A percentile compares a stretch with the other conserved stretches of the same genome.
Evolutionary conservation across 2,888 invertebrate genomes (phyloP).

Genomic region (Eugnorisma glareosa): DNA sequence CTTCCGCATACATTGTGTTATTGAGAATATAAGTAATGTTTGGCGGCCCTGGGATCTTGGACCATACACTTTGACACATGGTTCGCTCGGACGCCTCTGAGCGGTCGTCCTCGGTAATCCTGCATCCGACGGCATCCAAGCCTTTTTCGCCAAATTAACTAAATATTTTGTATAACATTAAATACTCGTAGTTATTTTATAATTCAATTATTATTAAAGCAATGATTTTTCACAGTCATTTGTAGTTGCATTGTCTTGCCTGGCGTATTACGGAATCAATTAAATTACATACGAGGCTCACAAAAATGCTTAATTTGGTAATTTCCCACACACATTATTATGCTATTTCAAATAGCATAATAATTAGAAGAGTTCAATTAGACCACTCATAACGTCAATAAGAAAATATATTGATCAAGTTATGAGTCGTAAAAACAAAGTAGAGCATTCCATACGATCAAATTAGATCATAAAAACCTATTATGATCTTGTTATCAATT

Average conservation of each 20-base stretch:
- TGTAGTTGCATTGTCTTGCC: not conserved
- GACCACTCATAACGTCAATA: constrained; percentile 33
- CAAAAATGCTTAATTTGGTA: not conserved
- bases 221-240: not conserved
- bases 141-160: not conserved
- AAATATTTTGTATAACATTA: not conserved
- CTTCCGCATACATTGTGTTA: too few relatives aligned
- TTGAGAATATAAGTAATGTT: too few relatives aligned
- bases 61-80: not conserved
- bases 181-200: not conserved
- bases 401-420: constrained; percentile 41
- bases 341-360: not conserved
- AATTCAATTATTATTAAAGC: not conserved
- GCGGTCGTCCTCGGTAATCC: not conserved
- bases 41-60: too few relatives aligned
- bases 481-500: constrained; percentile 27
- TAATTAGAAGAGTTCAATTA: constrained; percentile 35
- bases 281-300: not conserved
- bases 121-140: too few relatives aligned
- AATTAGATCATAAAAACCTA: constrained; percentile 50
- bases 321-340: not conserved
- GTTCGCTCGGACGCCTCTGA: not conserved
- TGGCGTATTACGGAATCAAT: not conserved
- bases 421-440: constrained; percentile 46
- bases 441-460: constrained; percentile 33